phyloP scores from a whole-genome alignment of 1,140 invertebrate species.

The Heliothis virescens region DNA sequence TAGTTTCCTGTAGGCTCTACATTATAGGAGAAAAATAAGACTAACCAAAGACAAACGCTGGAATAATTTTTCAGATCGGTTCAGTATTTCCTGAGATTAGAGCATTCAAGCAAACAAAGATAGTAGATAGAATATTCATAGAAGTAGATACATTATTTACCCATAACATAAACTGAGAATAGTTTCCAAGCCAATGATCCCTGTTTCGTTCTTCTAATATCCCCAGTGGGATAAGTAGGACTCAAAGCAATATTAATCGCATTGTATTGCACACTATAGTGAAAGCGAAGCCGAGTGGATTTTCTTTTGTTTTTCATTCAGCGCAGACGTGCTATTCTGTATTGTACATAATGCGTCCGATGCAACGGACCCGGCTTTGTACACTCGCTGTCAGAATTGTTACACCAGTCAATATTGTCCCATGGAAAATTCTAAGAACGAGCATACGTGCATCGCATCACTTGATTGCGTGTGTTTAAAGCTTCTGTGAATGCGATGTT shows the following conservation, averaged over 20 bases:
- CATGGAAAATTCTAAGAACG: conserved; percentile 2
- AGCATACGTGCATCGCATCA: neutral
- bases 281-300: conserved; percentile 35
- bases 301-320: conserved; percentile 46
- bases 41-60: too few species aligned
- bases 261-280: conserved; percentile 21
- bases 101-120: too few species aligned
- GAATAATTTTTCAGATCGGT: too few species aligned
- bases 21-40: too few species aligned
- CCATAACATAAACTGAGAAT: neutral
- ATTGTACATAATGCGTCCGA: conserved; percentile 51
- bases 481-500: conserved; percentile 1
- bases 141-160: neutral
- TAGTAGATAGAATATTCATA: too few species aligned
- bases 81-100: too few species aligned
- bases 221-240: neutral
- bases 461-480: neutral
- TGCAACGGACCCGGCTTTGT: conserved; percentile 42
- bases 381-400: conserved; percentile 39
- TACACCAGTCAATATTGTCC: neutral
- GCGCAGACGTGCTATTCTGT: conserved; percentile 33
- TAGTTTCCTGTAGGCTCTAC: too few species aligned
- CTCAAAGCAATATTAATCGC: conserved; percentile 43
- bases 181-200: neutral
- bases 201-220: neutral